Percentiles rank a stretch among this genome's conserved stretches.
Evolutionary conservation across 2,888 invertebrate species (phyloP).

Genomic region (Mythimna impura): DNA sequence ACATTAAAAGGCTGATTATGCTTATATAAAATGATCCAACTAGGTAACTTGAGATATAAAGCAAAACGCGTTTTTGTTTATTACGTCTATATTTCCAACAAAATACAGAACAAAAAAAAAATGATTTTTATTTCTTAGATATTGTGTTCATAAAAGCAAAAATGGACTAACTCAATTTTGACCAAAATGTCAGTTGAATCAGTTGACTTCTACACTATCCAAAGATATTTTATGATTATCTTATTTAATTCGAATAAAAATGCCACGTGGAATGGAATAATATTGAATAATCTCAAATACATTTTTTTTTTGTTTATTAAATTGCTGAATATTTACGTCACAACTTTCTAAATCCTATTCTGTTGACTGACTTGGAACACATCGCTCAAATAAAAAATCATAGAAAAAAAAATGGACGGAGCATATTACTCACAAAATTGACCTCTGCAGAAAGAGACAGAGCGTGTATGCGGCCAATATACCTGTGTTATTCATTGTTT

Average conservation of each 20-base stretch:
- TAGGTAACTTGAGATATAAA: too few species aligned
- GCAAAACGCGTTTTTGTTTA: too few species aligned
- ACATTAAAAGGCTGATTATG: too few species aligned
- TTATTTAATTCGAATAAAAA: conserved; percentile 5
- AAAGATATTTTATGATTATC: too few species aligned
- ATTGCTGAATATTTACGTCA: neutral
- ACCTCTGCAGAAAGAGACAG: neutral
- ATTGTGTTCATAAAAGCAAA: too few species aligned
- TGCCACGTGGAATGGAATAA: conserved; percentile 1
- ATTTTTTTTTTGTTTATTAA: neutral
- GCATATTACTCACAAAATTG: neutral
- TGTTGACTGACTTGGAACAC: conserved; percentile 1
- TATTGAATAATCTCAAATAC: conserved; percentile 5
- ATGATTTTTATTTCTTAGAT: too few species aligned
- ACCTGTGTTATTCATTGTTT: neutral
- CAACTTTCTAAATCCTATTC: conserved; percentile 2
- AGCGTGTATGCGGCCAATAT: neutral
- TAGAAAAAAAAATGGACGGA: neutral
- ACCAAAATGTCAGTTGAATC: too few species aligned
- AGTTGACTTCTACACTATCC: too few species aligned
- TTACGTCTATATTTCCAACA: too few species aligned
- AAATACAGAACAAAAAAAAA: too few species aligned
- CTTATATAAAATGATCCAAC: too few species aligned
- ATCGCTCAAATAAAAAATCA: neutral
- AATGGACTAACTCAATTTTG: too few species aligned